Conservation (phyloP, 2,888 invertebrate species). For the Drosophila acutilabella region DNA sequence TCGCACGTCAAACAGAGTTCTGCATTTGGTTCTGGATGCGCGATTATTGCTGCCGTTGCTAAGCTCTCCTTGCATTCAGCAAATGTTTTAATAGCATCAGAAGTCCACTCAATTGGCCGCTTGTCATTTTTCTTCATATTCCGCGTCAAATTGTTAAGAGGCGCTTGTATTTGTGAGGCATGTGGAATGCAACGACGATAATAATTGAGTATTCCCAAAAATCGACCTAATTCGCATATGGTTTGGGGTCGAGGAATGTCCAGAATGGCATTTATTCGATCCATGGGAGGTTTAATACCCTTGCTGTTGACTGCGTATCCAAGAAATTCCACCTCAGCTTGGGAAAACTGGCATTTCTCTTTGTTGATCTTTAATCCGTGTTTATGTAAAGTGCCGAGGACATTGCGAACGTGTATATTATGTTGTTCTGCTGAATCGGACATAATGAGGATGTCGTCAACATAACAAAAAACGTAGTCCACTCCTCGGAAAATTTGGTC, state of each 20-base stretch:
- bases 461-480: no score
- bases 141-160: not conserved
- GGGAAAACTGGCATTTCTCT: not conserved
- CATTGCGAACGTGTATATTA: not conserved
- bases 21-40: not conserved
- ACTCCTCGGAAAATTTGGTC: no score
- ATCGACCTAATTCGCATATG: not conserved
- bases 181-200: not conserved
- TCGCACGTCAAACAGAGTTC: not conserved
- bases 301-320: not conserved
- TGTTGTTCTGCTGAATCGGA: not conserved
- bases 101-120: constrained; percentile 5
- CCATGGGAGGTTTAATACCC: not conserved
- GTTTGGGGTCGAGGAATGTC: not conserved
- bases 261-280: not conserved
- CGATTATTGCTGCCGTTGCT: not conserved
- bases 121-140: constrained; percentile 9
- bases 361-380: not conserved
- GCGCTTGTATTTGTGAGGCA: constrained; percentile 2
- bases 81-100: not conserved
- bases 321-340: not conserved
- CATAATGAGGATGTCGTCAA: constrained; percentile 6
- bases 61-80: not conserved
- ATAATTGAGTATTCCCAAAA: not conserved
- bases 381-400: not conserved